These are phyloP conservation scores for Oreochromis grahami DNA, from an alignment of 2,797 vertebrate genomes.

Conservation along the genomic window DNA sequence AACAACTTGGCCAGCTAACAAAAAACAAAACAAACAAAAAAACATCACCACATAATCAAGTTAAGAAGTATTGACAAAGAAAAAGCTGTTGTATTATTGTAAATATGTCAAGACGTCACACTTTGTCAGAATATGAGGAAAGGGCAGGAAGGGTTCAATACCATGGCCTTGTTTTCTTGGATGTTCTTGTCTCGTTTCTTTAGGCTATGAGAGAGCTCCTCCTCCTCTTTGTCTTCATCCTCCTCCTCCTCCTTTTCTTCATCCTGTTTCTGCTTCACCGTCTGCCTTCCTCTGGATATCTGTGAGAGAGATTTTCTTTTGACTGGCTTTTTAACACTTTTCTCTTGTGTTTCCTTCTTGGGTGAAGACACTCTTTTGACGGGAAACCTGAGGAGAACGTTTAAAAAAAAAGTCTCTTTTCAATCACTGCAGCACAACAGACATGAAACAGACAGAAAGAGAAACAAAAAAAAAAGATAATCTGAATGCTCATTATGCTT, in stretches of 20 bases:
- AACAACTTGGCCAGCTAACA: slow-evolving; percentile 90
- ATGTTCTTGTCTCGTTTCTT: slow-evolving; percentile 90
- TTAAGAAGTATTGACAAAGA: neutral
- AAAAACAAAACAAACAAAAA: neutral
- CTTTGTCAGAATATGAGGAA: neutral
- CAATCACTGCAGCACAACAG: neutral
- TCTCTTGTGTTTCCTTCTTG: slow-evolving; percentile 29
- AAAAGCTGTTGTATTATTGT: neutral
- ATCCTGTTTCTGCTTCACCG: slow-evolving; percentile 53
- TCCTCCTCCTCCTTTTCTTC: slow-evolving; percentile 33
- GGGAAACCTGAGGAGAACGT: slow-evolving; percentile 79
- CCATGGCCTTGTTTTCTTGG: slow-evolving; percentile 97
- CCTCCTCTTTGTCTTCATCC: slow-evolving; percentile 67
- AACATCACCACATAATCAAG: neutral
- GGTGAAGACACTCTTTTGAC: slow-evolving; percentile 70
- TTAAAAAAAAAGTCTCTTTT: neutral
- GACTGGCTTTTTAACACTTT: slow-evolving; percentile 19
- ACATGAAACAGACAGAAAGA: neutral
- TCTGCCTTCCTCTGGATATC: slow-evolving; percentile 6
- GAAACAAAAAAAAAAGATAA: neutral
- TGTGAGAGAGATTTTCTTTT: neutral
- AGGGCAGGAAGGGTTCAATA: slow-evolving; percentile 31
- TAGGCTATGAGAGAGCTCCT: slow-evolving; percentile 76
- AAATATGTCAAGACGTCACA: neutral
- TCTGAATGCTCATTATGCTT: neutral